Evolutionary conservation across 2,113 vertebrate species (phyloP).

Genomic region (Callaeas wilsoni): DNA sequence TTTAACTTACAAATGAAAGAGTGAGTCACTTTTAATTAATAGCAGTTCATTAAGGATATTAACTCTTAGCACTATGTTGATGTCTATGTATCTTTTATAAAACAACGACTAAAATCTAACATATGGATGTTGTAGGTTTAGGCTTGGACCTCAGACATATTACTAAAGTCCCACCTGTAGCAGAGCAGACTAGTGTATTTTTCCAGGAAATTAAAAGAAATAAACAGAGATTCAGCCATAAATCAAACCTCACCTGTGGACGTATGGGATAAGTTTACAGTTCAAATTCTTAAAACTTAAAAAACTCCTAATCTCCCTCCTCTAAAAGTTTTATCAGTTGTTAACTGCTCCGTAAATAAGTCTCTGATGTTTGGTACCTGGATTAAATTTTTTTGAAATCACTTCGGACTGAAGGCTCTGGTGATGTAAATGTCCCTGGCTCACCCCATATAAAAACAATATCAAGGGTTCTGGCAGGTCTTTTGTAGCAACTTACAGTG

Average conservation of each 20-base stretch:
- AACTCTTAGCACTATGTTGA: not conserved
- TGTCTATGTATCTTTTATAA: not conserved
- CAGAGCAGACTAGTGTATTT: not conserved
- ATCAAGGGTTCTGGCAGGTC: not conserved
- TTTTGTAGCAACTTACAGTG: constrained; percentile 3
- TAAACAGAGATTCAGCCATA: not conserved
- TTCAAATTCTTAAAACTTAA: not conserved
- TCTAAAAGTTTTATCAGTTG: not conserved
- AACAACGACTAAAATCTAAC: not conserved
- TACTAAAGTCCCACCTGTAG: not conserved
- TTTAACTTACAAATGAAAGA: not conserved
- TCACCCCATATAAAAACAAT: not conserved
- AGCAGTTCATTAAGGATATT: not conserved
- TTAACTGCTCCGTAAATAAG: not conserved
- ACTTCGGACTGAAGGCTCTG: not conserved
- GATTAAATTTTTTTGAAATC: not conserved
- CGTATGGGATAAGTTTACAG: not conserved
- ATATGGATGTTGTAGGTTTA: not conserved
- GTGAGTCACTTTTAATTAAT: not conserved
- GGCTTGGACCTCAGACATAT: not conserved
- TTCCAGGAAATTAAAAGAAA: not conserved
- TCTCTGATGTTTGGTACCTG: not conserved
- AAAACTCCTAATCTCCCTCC: not conserved
- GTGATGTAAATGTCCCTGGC: not conserved
- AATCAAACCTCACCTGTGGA: not conserved